phyloP scores from a whole-genome alignment of 2,797 vertebrate species.

The Myoxocephalus aenaeus region DNA sequence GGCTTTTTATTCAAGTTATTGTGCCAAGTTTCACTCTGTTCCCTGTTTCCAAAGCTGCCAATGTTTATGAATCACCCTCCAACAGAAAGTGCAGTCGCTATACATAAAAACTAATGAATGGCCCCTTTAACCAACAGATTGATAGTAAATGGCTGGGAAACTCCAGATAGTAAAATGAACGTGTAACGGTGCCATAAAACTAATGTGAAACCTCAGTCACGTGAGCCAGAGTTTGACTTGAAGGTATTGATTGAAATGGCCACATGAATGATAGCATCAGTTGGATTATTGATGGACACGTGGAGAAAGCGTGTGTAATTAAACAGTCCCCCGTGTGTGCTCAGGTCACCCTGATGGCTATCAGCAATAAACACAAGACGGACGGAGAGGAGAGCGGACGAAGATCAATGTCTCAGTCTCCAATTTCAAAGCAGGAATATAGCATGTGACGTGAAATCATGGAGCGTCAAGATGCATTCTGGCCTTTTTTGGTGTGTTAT shows the following conservation, averaged over 20 bases:
- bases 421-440: slow-evolving; percentile 62
- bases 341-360: slow-evolving; percentile 68
- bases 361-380: slow-evolving; percentile 70
- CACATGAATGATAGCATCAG: slow-evolving; percentile 74
- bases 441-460: slow-evolving; percentile 13
- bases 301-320: slow-evolving; percentile 72
- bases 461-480: slow-evolving; percentile 9
- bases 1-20: neutral
- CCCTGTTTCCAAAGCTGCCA: slow-evolving; percentile 4
- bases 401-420: slow-evolving; percentile 68
- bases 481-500: neutral
- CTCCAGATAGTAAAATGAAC: slow-evolving; percentile 45
- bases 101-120: slow-evolving; percentile 25
- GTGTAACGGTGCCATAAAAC: slow-evolving; percentile 44
- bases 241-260: slow-evolving; percentile 72
- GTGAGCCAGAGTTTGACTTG: slow-evolving; percentile 32
- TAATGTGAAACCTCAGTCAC: slow-evolving; percentile 17
- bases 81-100: neutral
- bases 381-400: slow-evolving; percentile 18
- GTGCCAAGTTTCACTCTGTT: neutral
- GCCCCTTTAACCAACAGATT: slow-evolving; percentile 30
- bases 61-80: slow-evolving; percentile 1
- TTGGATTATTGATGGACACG: slow-evolving; percentile 69
- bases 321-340: slow-evolving; percentile 74
- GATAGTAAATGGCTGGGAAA: slow-evolving; percentile 42